Percentiles rank a stretch among this genome's conserved stretches.
Evolutionary conservation across 2,888 invertebrate species (phyloP).

Genomic region (Zhengitettix transpicula): DNA sequence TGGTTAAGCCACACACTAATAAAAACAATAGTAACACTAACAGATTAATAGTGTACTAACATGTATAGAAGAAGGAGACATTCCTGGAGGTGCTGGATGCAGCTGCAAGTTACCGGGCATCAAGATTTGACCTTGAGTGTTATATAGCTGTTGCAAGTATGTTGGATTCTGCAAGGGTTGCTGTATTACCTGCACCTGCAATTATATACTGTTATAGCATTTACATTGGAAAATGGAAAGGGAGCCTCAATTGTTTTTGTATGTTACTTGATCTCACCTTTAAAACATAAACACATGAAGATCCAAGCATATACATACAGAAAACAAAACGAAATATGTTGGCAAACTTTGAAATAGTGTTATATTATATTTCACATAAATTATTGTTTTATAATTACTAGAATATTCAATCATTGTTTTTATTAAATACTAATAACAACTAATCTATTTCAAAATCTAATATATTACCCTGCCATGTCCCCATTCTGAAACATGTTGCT

Average conservation of each 20-base stretch:
- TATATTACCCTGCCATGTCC: slow-evolving; percentile 38
- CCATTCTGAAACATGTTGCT: slow-evolving; percentile 34
- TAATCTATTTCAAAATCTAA: not conserved
- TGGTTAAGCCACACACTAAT: no score
- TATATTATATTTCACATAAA: no score
- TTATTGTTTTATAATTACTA: no score
- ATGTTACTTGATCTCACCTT: not conserved
- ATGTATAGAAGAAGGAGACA: slow-evolving; percentile 64
- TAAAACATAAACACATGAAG: not conserved
- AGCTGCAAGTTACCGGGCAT: slow-evolving; percentile 68
- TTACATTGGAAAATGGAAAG: not conserved
- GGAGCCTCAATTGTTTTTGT: not conserved
- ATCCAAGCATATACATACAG: not conserved
- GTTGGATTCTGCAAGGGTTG: slow-evolving; percentile 59
- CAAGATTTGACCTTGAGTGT: slow-evolving; percentile 54
- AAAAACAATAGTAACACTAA: no score
- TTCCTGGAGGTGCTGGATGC: slow-evolving; percentile 48
- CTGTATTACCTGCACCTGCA: slow-evolving; percentile 62
- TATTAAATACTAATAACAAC: not conserved
- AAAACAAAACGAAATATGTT: not conserved
- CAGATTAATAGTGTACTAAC: slow-evolving; percentile 21
- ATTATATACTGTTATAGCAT: not conserved
- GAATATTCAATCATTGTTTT: not conserved
- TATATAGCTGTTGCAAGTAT: slow-evolving; percentile 65
- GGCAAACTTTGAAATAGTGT: no score